A percentile compares a stretch with the other conserved stretches of the same genome.
Evolutionary conservation across 1,140 invertebrate genomes (phyloP).

Genomic region (Drosophila nasuta): DNA sequence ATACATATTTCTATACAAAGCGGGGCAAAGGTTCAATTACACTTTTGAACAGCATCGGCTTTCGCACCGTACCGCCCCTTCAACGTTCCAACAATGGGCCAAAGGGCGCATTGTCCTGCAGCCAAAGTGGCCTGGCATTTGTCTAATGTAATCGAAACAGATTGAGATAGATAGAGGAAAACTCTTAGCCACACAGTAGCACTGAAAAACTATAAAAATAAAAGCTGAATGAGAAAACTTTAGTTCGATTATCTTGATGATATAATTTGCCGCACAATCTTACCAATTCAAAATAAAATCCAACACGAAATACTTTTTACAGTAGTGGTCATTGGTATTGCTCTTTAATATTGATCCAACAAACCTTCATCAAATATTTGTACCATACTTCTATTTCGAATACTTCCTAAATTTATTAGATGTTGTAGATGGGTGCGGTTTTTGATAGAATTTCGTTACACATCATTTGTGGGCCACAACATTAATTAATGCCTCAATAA

Average conservation of each 20-base stretch:
- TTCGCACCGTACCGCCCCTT: background rate
- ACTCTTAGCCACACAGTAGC: conserved; percentile 6
- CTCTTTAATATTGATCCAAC: no score
- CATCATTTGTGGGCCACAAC: conserved; percentile 12
- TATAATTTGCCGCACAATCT: background rate
- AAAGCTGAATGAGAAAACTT: conserved; percentile 14
- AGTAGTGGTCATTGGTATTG: no score
- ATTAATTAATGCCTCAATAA: conserved; percentile 65
- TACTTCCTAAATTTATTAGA: no score
- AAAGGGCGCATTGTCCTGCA: conserved; percentile 43
- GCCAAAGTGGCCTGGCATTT: conserved; percentile 45
- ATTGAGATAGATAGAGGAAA: conserved; percentile 27
- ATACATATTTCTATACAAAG: conserved; percentile 1
- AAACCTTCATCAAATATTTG: no score
- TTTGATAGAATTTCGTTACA: background rate
- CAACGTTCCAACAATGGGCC: conserved; percentile 41
- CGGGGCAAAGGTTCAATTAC: conserved; percentile 29
- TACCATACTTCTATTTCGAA: no score
- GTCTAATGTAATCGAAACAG: conserved; percentile 48
- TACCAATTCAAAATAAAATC: no score
- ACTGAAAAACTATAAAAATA: conserved; percentile 1
- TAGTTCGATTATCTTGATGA: conserved; percentile 1
- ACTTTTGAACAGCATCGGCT: conserved; percentile 17
- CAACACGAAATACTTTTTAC: no score
- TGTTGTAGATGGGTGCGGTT: conserved; percentile 1